Evolutionary conservation across 2,888 invertebrate genomes (phyloP).

Genomic region (Sarcophaga subvicina): DNA sequence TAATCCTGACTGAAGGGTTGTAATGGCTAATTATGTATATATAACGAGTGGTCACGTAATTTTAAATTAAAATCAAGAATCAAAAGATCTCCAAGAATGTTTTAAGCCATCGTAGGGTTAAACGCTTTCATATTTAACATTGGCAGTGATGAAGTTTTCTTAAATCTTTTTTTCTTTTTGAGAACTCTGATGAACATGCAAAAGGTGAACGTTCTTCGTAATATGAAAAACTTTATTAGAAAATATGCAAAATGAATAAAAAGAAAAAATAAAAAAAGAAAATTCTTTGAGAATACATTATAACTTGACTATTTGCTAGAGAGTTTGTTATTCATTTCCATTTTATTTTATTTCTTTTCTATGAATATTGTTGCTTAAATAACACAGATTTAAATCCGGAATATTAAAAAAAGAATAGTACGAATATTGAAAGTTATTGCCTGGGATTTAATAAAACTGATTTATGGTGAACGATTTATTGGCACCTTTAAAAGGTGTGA

Average conservation of each 20-base stretch:
- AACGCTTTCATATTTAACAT: slow-evolving; percentile 4
- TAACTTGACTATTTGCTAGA: slow-evolving; percentile 9
- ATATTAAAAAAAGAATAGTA: neutral
- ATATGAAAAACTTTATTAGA: neutral
- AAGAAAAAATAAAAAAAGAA: neutral
- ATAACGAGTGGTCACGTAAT: no score
- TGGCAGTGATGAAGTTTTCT: neutral
- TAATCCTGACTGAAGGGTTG: no score
- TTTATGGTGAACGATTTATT: no score
- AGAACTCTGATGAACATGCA: neutral
- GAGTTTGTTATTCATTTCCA: neutral
- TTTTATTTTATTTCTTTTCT: neutral
- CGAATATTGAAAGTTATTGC: no score
- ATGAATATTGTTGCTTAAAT: neutral
- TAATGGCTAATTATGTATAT: no score
- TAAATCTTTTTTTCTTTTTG: neutral
- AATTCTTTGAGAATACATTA: neutral
- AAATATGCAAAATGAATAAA: neutral
- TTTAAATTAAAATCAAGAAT: no score
- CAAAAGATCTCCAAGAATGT: no score
- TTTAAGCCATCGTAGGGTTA: neutral
- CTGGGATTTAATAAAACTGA: no score
- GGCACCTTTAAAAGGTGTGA: no score
- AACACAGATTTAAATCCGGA: neutral
- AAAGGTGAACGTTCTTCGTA: neutral